Base-by-base conservation (phyloP, 2,888 invertebrate genomes). In the Drosophila nigricruria region DNA sequence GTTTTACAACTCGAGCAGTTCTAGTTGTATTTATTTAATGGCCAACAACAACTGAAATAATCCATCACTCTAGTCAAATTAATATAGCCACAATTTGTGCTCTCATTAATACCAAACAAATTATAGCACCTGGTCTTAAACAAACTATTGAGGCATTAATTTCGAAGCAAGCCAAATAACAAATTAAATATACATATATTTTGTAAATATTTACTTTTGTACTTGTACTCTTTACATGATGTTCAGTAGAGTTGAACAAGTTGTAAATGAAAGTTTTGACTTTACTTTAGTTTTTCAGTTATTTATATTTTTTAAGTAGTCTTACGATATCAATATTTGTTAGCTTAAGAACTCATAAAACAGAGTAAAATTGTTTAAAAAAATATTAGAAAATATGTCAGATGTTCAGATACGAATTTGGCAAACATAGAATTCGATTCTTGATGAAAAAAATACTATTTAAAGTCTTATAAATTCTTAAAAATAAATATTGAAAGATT, bases 121-220 rank as follows among this genome's bases (percentile, higher is more conserved):
- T 23, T 6, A 34, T 23, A 34, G 12, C 25, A 34, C 18, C 25
- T 20, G 25, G 18, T 25, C 32, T 42, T 61, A 14, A 59, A 20
- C 61, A 60, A 60, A 12, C 25, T 34, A 43, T 61, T n/a, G 27
- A 3, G 9, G 10, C 14, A 61, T 61, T 60, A 34, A n/a, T 30
- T 8, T 18, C 42, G 12, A 18, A 14, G 32, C 32, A n/a, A 1
- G 12, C 10, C 4, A 34, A 34, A 36, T 18, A 49, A 16, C n/a
- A 25, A 58, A 25, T 49, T 2, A 49, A 47, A 20, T 25, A 43
- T 20, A 16, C 16, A 5, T 49, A 5, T 49, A 10, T 36, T 34
- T 27, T 34, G 36, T 58, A 58, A 58, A 58, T 27, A 25, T 18
- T n/a, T 23, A 47, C 30, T 47, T n/a, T 14, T 5, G 1, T 6